phyloP scores from a whole-genome alignment of 2,797 vertebrate genomes.

The Myiotriccus ornatus region DNA sequence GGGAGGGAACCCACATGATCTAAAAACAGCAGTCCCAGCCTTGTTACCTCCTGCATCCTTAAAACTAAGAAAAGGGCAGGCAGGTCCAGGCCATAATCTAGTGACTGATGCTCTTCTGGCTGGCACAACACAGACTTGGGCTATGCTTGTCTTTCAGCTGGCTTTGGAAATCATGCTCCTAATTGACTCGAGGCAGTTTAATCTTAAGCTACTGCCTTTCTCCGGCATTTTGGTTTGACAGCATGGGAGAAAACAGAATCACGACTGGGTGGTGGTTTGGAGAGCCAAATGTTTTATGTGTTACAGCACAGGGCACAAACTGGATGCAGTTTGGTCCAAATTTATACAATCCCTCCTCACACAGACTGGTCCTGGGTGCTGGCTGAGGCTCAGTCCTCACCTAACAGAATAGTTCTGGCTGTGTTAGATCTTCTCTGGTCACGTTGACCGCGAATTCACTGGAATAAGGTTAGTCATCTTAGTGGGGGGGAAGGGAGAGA shows the following conservation, averaged over 20 bases:
- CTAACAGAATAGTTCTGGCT: constrained; percentile 50
- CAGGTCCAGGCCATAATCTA: background rate
- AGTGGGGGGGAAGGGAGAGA: background rate
- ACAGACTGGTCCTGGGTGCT: background rate
- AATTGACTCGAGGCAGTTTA: background rate
- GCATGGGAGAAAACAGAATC: background rate
- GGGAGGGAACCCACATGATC: background rate
- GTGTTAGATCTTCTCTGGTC: constrained; percentile 48
- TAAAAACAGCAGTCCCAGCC: background rate
- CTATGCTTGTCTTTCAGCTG: background rate
- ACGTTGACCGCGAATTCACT: constrained; percentile 57
- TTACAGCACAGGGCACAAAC: background rate
- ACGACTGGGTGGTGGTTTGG: background rate
- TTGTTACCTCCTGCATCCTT: background rate
- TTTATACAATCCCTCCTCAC: background rate
- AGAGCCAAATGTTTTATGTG: background rate
- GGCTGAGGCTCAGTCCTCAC: background rate
- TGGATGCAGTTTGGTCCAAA: background rate
- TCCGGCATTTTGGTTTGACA: background rate
- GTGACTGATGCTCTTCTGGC: background rate
- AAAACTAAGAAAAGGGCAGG: background rate
- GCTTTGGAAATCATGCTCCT: background rate
- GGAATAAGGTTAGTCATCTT: constrained; percentile 50
- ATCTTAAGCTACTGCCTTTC: background rate
- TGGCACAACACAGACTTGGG: background rate